Conservation (phyloP, 2,888 invertebrate species). For the Thereva nobilitata region DNA sequence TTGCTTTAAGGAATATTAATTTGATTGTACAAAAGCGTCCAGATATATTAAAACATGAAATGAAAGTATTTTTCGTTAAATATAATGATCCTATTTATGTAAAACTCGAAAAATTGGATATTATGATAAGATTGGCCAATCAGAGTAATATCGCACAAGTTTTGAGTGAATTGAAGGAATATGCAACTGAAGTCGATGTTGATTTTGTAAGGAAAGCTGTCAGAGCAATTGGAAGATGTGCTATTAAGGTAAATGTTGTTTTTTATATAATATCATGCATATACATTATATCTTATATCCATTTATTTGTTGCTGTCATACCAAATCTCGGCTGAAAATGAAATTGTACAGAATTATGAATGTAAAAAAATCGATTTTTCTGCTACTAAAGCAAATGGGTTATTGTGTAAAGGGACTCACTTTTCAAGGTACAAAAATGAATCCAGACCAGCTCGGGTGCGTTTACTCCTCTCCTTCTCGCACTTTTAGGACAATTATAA, state of each 20-base stretch:
- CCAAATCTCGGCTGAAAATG: no score
- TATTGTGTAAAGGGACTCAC: no score
- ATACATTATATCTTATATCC: no score
- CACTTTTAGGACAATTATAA: no score
- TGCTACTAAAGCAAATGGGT: no score
- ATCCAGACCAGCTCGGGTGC: no score
- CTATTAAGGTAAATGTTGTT: slow-evolving; percentile 74
- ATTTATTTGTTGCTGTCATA: no score
- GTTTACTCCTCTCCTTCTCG: no score
- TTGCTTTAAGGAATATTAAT: slow-evolving; percentile 97
- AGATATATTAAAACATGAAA: slow-evolving; percentile 98
- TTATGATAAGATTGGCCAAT: slow-evolving; percentile 98
- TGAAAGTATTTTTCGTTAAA: slow-evolving; percentile 99
- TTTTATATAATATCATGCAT: no score
- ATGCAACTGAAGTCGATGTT: slow-evolving; percentile 99
- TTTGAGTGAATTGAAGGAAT: slow-evolving; percentile 95
- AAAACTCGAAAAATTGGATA: slow-evolving; percentile 97
- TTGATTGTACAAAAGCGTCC: slow-evolving; percentile 98
- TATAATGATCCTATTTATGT: slow-evolving; percentile 99
- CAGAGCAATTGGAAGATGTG: slow-evolving; percentile 96
- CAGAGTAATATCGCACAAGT: slow-evolving; percentile 98
- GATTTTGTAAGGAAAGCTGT: slow-evolving; percentile 99
- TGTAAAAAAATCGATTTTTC: no score
- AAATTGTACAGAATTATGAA: no score
- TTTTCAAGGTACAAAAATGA: no score